Base-by-base conservation (phyloP, 2,113 vertebrate genomes). In the Cavia aperea region DNA sequence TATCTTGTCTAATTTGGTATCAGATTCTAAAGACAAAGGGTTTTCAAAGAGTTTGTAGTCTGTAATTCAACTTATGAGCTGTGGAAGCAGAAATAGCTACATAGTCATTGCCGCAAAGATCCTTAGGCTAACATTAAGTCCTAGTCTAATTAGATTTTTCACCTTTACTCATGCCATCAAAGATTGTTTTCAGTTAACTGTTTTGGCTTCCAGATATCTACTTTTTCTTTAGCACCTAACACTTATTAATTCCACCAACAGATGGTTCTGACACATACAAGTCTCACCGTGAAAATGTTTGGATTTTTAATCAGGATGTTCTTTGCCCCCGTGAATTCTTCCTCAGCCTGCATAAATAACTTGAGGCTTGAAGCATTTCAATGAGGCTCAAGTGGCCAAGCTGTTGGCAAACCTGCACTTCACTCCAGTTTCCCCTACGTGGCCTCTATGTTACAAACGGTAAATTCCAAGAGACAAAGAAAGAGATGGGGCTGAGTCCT, bases 241-340 rank as follows among this genome's bases (percentile, higher is more conserved):
- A 56, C 56, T 93, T 79, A 78, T 91, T 73, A 39, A 93, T 90
- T 88, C 85, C 66, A 49, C 56, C 81, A 56, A 15, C 90, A 96
- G 95, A 90, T 93, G 96, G 94, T 79, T 82, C 66, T 88, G 90
- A 93, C 88, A 90, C 79, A 26, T 65, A 81, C 8, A 66, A 77
- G 78, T 82, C 92, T 88, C 88, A 73, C 90, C 43, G 4, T n/a
- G 63, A 54, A 94, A 90, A 63, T 2, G 26, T 81, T 84, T 86
- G 78, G 73, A 73, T 92, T 89, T 95, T 95, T 92, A 93, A 94
- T 94, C 72, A 83, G 56, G n/a, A 26, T 54, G 39, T 82, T 89
- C 43, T 93, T 60, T 43, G 54, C 56, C 77, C 66, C 9, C 5
- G 0, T 77, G 43, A 54, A 18, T 86, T 89, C 79, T 72, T 94